Evolutionary conservation across 2,888 invertebrate genomes (phyloP).

Genomic region (Tachina grossa): DNA sequence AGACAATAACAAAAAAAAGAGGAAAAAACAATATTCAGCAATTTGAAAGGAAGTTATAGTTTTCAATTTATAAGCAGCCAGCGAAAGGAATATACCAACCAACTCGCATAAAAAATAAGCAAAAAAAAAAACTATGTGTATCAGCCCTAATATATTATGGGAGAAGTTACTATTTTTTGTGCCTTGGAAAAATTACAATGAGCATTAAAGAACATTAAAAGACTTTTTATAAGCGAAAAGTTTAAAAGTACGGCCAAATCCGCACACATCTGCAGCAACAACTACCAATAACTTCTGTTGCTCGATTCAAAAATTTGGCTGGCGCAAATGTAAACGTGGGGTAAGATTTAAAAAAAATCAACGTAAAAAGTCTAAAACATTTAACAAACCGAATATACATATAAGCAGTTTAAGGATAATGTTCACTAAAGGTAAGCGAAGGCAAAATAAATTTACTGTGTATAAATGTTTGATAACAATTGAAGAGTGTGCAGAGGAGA

Average conservation of each 20-base stretch:
- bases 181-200: constrained; percentile 80
- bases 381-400: constrained; percentile 26
- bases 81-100: background rate
- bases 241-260: constrained; percentile 38
- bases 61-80: constrained; percentile 49
- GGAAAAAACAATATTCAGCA: constrained; percentile 72
- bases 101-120: constrained; percentile 7
- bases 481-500: background rate
- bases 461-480: constrained; percentile 24
- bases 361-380: constrained; percentile 53
- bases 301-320: constrained; percentile 24
- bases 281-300: constrained; percentile 4
- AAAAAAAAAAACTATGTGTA: background rate
- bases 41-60: constrained; percentile 61
- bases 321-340: constrained; percentile 7
- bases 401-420: constrained; percentile 40
- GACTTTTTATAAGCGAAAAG: constrained; percentile 72
- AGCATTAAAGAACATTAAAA: constrained; percentile 82
- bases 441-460: constrained; percentile 15
- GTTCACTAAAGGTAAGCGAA: constrained; percentile 27
- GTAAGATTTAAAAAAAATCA: constrained; percentile 63
- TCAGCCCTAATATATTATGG: constrained; percentile 49
- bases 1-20: constrained; percentile 40
- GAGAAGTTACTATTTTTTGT: constrained; percentile 54
- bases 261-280: constrained; percentile 6